Conservation (phyloP, 1,140 invertebrate genomes). For the Drosophila carrolli region DNA sequence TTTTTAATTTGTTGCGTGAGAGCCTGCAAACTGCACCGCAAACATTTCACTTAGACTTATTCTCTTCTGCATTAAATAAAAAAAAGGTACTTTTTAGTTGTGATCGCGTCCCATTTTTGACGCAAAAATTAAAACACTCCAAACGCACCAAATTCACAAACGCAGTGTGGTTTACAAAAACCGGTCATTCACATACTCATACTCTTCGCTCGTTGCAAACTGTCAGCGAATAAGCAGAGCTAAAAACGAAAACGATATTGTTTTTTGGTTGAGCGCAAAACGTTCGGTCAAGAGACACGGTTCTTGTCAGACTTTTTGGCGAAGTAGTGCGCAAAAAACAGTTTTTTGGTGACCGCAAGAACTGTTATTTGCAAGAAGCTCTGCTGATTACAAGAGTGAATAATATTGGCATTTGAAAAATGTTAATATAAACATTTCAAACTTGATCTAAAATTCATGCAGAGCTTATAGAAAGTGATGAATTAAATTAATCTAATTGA, state of each 20-base stretch:
- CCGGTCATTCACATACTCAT: conserved; percentile 4
- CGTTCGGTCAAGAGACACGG: background rate
- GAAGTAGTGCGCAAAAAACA: too few relatives aligned
- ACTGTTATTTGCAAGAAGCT: too few relatives aligned
- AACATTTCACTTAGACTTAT: background rate
- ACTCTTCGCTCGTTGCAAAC: conserved; percentile 22
- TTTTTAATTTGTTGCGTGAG: background rate
- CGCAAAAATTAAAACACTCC: background rate
- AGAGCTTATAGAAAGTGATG: too few relatives aligned
- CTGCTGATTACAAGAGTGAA: too few relatives aligned
- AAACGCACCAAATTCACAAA: background rate
- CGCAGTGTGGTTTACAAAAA: background rate
- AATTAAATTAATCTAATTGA: too few relatives aligned
- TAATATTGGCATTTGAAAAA: too few relatives aligned
- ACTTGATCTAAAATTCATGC: too few relatives aligned
- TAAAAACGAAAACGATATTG: conserved; percentile 28
- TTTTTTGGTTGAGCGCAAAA: conserved; percentile 12
- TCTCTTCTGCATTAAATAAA: background rate
- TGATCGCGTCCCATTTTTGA: too few relatives aligned
- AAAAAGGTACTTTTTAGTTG: background rate
- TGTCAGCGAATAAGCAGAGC: conserved; percentile 20
- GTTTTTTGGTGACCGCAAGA: too few relatives aligned
- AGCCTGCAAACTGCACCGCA: background rate
- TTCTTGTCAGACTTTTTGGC: too few relatives aligned
- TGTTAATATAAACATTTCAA: too few relatives aligned